Base-by-base conservation (phyloP, 2,888 invertebrate species). In the Drosophila peninsularis region DNA sequence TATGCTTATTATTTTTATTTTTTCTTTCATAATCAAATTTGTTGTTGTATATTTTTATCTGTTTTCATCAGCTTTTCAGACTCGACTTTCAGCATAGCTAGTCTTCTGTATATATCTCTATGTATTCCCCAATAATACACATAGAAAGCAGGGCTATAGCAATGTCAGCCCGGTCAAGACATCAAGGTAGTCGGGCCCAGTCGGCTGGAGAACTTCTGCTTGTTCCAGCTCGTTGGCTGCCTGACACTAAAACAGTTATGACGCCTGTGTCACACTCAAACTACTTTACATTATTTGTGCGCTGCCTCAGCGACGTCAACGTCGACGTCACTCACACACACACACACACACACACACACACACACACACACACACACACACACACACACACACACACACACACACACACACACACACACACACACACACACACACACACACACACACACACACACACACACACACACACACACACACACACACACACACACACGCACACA, bases 221-320 rank as follows among this genome's bases (percentile, higher is more conserved):
- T n/a, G 24, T 62, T 60, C 21, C 37, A 45, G 9, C 60, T 52
- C 41, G 66, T 64, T 69, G 41, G 56, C 70, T 50, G 63, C 60
- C 54, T 45, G 72, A 68, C 55, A 71, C 45, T 76, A 63, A 68
- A 84, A 79, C 83, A 78, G 83, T 83, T 83, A 86, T 88, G 83
- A 83, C 75, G 86, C 70, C 63, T 73, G 67, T 82, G 86, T 83
- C 83, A 88, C 86, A 85, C 83, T 86, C 78, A 73, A 85, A 83
- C 86, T 88, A 85, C 80, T 88, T 88, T 62, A 86, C 64, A 80
- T 88, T 82, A 83, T 80, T 82, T 79, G 72, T 24, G 63, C 52
- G 76, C 70, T 63, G 74, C 50, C 47, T 55, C 55, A 60, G 49
- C 74, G 53, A 63, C 80, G 72, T 83, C 82, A 49, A 63, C 83